A percentile compares a stretch with the other conserved stretches of the same genome.
Evolutionary conservation across 2,888 invertebrate genomes (phyloP).

Genomic region (Andrena dorsata): DNA sequence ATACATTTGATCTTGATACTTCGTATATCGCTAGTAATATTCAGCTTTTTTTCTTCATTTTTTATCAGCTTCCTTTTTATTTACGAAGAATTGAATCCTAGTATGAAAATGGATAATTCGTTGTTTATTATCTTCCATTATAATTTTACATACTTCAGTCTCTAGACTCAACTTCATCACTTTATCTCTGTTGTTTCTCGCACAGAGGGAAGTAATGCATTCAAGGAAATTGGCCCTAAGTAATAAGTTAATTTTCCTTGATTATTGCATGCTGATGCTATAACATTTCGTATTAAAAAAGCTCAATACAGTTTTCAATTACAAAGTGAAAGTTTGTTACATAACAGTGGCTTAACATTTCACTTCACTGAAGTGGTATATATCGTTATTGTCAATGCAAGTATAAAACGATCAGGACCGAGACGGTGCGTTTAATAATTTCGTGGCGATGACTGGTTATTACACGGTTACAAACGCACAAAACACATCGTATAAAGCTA

Average conservation of each 20-base stretch:
- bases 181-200: background rate
- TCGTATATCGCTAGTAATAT: background rate
- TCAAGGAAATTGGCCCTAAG: no score
- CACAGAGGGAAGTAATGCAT: no score
- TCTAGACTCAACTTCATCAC: background rate
- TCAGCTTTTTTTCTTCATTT: background rate
- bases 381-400: constrained; percentile 7
- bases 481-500: constrained; percentile 23
- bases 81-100: background rate
- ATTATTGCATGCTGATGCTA: no score
- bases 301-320: background rate
- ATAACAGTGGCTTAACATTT: constrained; percentile 14
- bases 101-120: background rate
- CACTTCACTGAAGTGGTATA: constrained; percentile 40
- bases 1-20: constrained; percentile 39
- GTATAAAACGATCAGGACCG: constrained; percentile 6
- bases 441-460: constrained; percentile 34
- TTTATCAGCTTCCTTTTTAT: background rate
- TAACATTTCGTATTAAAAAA: no score
- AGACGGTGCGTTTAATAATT: constrained; percentile 28
- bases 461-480: constrained; percentile 32
- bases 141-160: background rate
- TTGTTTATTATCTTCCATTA: background rate
- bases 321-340: constrained; percentile 14
- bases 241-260: no score